Evolutionary conservation across 2,888 invertebrate genomes (phyloP).

Genomic region (Volucella zonaria): DNA sequence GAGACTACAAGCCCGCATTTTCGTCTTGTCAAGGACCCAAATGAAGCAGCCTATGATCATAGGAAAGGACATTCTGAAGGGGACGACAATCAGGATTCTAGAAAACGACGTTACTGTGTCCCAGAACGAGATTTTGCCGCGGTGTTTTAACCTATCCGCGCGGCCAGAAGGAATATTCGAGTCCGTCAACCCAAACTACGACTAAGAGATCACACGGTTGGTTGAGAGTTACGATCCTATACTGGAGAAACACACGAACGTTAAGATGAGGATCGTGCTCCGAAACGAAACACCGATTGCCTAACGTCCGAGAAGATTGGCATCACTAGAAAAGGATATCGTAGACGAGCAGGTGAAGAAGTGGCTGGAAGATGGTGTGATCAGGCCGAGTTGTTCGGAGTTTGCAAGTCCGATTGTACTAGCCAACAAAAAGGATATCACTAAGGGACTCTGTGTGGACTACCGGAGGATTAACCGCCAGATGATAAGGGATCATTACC

Average conservation of each 20-base stretch:
- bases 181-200: too few species aligned
- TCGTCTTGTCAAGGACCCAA: background rate
- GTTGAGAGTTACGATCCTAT: background rate
- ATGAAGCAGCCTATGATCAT: slow-evolving; percentile 15
- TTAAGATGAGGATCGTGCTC: slow-evolving; percentile 17
- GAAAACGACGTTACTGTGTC: background rate
- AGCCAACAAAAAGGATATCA: slow-evolving; percentile 67
- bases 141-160: background rate
- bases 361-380: slow-evolving; percentile 17
- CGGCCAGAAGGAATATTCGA: too few species aligned
- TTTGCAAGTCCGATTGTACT: slow-evolving; percentile 75
- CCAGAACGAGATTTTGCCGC: background rate
- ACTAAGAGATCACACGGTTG: background rate
- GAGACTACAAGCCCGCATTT: background rate
- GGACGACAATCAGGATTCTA: slow-evolving; percentile 1
- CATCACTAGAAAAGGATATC: slow-evolving; percentile 10
- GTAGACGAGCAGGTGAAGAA: slow-evolving; percentile 15
- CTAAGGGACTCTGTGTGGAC: slow-evolving; percentile 71
- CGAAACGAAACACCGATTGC: slow-evolving; percentile 12
- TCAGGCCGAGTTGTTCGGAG: slow-evolving; percentile 74
- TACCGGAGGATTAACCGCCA: slow-evolving; percentile 60
- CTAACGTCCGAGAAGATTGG: slow-evolving; percentile 17
- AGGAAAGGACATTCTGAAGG: background rate
- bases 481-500: slow-evolving; percentile 70
- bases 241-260: background rate